Evolutionary conservation across 2,113 vertebrate species (phyloP), one percentile per base, ranked within the genome.

Genomic region (Nyctereutes procyonoides): DNA sequence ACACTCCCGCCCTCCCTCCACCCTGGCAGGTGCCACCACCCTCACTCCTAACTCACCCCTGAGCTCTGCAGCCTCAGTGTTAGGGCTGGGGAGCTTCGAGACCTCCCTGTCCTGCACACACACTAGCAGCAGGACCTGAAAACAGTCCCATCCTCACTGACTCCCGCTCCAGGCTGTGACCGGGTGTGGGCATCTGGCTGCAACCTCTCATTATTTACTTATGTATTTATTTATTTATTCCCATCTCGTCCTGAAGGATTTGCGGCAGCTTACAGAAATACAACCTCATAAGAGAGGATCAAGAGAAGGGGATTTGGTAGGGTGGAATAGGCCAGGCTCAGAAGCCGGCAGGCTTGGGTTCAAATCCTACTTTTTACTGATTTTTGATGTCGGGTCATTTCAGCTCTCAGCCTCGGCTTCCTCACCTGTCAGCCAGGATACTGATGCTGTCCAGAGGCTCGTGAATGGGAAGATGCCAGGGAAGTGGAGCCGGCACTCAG

Each of bases 231-330:
- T 80, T 96, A 89, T 86, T 65, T 89, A 95, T 96, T 96, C 96
- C 84, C 48, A 2, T 35, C 80, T 65, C 4, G 6, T 85, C 58
- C 84, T 15, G 8, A 60, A 91, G 88, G 96, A 90, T 95, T 67
- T 94, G 76, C 2, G 2, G 90, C 95, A 60, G 88, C 96, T 96
- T 81, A 94, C 84, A 77, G 90, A 97, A 95, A 86, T 51, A 51
- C 96, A 93, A 13, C 80, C 28, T 90, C 58, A 55, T 76, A 55
- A 13, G 8, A 28, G 80, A 10, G 24, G 82, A 71, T 74, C 7
- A 12, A 60, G 94, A n/a, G 88, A 69, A 62, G 69, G 48, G 67
- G 32, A 43, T 0, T 11, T 8, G 62, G 67, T 14, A 20, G 69
- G 62, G 38, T 16, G 88, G 77, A 62, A 20, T 24, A 30, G 9